These are phyloP conservation scores for Sebastes oblongus DNA, from an alignment of 2,797 vertebrate species.

Conservation along the genomic window DNA sequence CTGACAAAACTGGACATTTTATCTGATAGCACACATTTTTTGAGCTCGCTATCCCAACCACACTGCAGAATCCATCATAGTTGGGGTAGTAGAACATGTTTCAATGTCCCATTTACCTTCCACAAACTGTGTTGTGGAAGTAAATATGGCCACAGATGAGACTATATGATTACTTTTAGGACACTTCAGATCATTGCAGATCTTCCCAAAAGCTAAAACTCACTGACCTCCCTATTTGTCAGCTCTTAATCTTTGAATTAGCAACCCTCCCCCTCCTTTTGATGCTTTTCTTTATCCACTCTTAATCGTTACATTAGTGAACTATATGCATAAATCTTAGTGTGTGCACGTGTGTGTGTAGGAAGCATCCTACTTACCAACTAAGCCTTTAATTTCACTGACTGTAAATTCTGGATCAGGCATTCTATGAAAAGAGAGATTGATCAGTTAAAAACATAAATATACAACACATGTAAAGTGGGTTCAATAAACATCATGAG, in stretches of 20 bases:
- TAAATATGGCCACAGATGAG: background rate
- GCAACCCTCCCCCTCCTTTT: background rate
- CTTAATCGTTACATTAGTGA: background rate
- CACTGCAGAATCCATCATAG: background rate
- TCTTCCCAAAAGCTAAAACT: background rate
- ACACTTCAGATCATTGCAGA: background rate
- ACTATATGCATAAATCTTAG: background rate
- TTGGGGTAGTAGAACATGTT: background rate
- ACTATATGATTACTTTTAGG: background rate
- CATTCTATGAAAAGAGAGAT: constrained; percentile 82
- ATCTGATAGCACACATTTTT: too few relatives aligned
- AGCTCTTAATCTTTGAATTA: background rate
- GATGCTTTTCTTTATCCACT: background rate
- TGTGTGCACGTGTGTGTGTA: background rate
- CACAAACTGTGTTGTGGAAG: background rate
- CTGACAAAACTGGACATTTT: background rate
- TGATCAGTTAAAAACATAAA: constrained; percentile 12
- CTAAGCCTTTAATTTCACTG: constrained; percentile 94
- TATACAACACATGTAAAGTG: background rate
- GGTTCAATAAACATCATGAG: background rate
- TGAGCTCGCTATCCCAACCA: background rate
- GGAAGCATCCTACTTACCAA: constrained; percentile 87
- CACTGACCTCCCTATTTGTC: background rate
- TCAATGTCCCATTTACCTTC: background rate
- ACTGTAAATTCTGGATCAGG: constrained; percentile 94